Base-by-base conservation (phyloP, 2,113 vertebrate species). In the Bolborhynchus lineola region DNA sequence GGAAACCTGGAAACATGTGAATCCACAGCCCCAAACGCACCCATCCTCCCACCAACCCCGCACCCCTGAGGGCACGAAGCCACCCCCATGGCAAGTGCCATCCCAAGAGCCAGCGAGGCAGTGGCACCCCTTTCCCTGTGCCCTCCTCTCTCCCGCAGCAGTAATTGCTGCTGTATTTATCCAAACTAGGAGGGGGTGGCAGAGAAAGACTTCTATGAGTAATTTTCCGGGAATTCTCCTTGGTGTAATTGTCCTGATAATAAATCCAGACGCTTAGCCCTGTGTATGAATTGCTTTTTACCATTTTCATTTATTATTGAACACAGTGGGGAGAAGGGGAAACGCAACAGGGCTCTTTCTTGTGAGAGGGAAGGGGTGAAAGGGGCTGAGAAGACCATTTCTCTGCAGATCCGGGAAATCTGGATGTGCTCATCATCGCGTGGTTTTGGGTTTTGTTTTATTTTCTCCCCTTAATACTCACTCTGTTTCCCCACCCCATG, bases 261-360 rank as follows among this genome's bases (percentile, higher is more conserved):
- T 95, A 95, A 97, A 94, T 92, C 92, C 91, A 92, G 68, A 50
- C 63, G 77, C 92, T 92, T 94, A 67, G 84, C 83, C 75, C 75
- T 63, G 84, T 75, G 90, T 79, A 86, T 95, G 96, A 91, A 91
- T 91, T 71, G 53, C 93, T 74, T 97, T 96, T 96, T 91, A 95
- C 90, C 91, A 59, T 96, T 96, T 90, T 97, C 94, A 96, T 94
- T 96, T 93, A 86, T 96, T 93, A 90, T 76, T 92, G 94, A 93
- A 93, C 94, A 96, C 92, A 96, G 96, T 95, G 91, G 94, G 97
- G 95, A 96, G 96, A 97, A 86, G 93, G 89, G 91, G 63, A 93
- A 86, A 92, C 29, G 75, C 88, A 92, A 96, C 89, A 91, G 92
- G 96, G 91, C 92, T 96, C 85, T 82, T 95, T 96, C 93, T 94